These are phyloP conservation scores for Planiliza haematocheilus DNA, from an alignment of 2,113 vertebrate species.

Conservation along the genomic window DNA sequence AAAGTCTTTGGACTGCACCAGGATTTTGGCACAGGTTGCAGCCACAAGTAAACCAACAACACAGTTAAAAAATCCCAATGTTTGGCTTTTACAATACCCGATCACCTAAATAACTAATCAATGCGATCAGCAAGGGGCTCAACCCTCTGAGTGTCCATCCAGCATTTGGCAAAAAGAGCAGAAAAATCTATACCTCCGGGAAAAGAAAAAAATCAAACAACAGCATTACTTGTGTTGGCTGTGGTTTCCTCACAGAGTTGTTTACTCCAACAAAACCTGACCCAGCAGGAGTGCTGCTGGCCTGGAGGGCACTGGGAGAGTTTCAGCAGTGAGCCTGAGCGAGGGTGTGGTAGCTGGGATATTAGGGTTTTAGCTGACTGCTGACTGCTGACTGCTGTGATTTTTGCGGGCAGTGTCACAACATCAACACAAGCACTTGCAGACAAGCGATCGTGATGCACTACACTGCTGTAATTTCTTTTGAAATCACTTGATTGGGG, in stretches of 20 bases:
- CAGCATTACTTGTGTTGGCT: conserved; percentile 21
- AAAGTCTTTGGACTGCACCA: conserved; percentile 1
- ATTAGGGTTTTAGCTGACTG: conserved; percentile 32
- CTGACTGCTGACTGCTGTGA: conserved; percentile 38
- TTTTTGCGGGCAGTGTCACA: conserved; percentile 43
- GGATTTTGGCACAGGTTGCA: not conserved
- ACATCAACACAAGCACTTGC: conserved; percentile 14
- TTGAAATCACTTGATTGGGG: conserved; percentile 33
- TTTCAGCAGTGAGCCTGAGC: conserved; percentile 6
- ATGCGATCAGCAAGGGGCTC: not conserved
- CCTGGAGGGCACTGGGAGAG: conserved; percentile 32
- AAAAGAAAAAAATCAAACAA: conserved; percentile 30
- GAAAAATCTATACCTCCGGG: conserved; percentile 39
- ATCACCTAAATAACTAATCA: not conserved
- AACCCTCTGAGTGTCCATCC: conserved; percentile 10
- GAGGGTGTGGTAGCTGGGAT: conserved; percentile 54
- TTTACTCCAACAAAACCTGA: conserved; percentile 59
- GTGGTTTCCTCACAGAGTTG: conserved; percentile 15
- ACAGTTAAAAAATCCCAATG: not conserved
- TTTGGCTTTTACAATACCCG: not conserved
- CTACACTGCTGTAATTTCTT: conserved; percentile 22
- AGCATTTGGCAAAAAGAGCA: not conserved
- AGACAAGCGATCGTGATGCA: conserved; percentile 10
- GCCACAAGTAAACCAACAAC: not conserved
- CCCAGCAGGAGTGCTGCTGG: conserved; percentile 23